Evolutionary conservation across 2,888 invertebrate species (phyloP).

Genomic region (Sinhomidia bicolor): DNA sequence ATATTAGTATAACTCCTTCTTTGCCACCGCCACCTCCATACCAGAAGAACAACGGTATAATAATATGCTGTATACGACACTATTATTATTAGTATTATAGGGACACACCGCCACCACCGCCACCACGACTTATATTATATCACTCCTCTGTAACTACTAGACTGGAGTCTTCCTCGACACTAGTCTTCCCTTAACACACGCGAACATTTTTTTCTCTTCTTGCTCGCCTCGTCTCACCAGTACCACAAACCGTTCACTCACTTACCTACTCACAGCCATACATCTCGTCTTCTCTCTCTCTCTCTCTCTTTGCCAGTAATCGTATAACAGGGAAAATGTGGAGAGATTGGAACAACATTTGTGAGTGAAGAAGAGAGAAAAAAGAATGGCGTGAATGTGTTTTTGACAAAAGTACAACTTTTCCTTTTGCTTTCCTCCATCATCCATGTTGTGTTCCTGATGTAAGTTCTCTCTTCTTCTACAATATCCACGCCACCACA

Average conservation of each 20-base stretch:
- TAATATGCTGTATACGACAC: too few species aligned
- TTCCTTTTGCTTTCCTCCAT: slow-evolving; percentile 36
- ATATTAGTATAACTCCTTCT: slow-evolving; percentile 5
- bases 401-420: slow-evolving; percentile 41
- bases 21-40: neutral
- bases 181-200: slow-evolving; percentile 9
- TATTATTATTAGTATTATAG: too few species aligned
- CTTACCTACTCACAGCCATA: neutral
- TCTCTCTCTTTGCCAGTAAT: neutral
- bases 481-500: neutral
- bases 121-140: slow-evolving; percentile 13
- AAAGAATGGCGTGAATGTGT: neutral
- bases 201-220: slow-evolving; percentile 9
- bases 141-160: slow-evolving; percentile 45
- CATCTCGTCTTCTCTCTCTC: neutral
- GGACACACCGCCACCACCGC: neutral
- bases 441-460: neutral
- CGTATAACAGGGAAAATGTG: neutral
- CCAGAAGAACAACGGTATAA: too few species aligned
- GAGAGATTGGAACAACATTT: slow-evolving; percentile 13
- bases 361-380: neutral
- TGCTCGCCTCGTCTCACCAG: neutral
- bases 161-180: slow-evolving; percentile 21
- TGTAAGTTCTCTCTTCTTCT: neutral
- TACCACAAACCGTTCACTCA: neutral